Evolutionary conservation across 2,888 invertebrate species (phyloP).

Genomic region (Clepsis dumicolana): DNA sequence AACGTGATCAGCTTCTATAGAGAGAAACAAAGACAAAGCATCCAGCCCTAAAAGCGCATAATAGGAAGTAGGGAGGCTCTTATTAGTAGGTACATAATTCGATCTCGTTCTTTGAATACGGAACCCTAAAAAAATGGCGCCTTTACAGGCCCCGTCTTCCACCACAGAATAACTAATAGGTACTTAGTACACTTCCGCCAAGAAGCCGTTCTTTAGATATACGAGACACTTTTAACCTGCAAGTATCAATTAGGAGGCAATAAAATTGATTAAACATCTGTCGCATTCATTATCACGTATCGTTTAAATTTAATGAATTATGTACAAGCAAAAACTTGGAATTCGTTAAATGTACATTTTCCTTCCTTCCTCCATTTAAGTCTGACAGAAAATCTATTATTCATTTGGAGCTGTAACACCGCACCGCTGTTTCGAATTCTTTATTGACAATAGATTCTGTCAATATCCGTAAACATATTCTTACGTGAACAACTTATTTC

Average conservation of each 20-base stretch:
- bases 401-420: slow-evolving; percentile 23
- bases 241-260: slow-evolving; percentile 21
- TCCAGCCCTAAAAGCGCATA: too few relatives aligned
- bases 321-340: slow-evolving; percentile 32
- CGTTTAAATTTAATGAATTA: slow-evolving; percentile 35
- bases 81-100: too few relatives aligned
- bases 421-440: slow-evolving; percentile 30
- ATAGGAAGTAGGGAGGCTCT: too few relatives aligned
- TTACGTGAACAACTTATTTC: slow-evolving; percentile 28
- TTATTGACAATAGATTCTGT: slow-evolving; percentile 38
- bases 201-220: slow-evolving; percentile 7
- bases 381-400: slow-evolving; percentile 40
- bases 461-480: slow-evolving; percentile 34
- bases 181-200: neutral
- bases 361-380: slow-evolving; percentile 28
- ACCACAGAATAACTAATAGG: too few relatives aligned
- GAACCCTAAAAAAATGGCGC: neutral
- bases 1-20: too few relatives aligned
- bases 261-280: slow-evolving; percentile 26
- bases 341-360: slow-evolving; percentile 28
- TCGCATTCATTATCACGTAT: slow-evolving; percentile 27
- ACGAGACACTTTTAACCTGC: slow-evolving; percentile 24
- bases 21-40: too few relatives aligned
- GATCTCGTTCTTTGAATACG: neutral
- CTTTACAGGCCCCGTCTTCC: too few relatives aligned